A percentile compares a stretch with the other conserved stretches of the same genome.
Evolutionary conservation across 2,888 invertebrate genomes (phyloP).

Genomic region (Petrophora chlorosata): DNA sequence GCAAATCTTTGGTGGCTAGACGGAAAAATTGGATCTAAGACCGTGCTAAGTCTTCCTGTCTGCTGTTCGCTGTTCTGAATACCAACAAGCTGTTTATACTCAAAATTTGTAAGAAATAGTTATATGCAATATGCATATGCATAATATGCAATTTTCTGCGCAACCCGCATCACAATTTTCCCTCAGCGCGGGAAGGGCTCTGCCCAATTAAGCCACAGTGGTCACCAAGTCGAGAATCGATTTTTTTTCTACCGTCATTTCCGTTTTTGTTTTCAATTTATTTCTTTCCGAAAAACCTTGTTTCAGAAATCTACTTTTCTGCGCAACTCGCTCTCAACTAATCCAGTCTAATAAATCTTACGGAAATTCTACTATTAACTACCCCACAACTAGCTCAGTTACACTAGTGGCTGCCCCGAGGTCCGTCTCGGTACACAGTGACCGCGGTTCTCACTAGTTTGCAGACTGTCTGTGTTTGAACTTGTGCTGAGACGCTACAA

Average conservation of each 20-base stretch:
- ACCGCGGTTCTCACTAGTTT: conserved; percentile 42
- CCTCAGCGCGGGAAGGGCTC: too few relatives aligned
- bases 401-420: conserved; percentile 34
- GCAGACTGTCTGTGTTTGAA: conserved; percentile 57
- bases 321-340: not conserved
- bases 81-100: too few relatives aligned
- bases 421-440: conserved; percentile 49
- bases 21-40: not conserved
- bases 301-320: not conserved
- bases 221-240: too few relatives aligned
- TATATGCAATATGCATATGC: too few relatives aligned
- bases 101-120: too few relatives aligned
- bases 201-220: too few relatives aligned
- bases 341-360: not conserved
- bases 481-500: conserved; percentile 46
- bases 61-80: too few relatives aligned
- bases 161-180: too few relatives aligned
- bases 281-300: not conserved
- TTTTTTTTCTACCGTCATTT: too few relatives aligned
- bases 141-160: too few relatives aligned
- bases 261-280: too few relatives aligned
- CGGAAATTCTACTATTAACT: not conserved
- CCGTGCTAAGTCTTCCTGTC: not conserved
- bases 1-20: conserved; percentile 10
- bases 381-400: too few relatives aligned